Percentiles rank a stretch among this genome's conserved stretches.
These are phyloP conservation scores for Bibio marci DNA, from an alignment of 2,888 invertebrate species.

Conservation along the genomic window DNA sequence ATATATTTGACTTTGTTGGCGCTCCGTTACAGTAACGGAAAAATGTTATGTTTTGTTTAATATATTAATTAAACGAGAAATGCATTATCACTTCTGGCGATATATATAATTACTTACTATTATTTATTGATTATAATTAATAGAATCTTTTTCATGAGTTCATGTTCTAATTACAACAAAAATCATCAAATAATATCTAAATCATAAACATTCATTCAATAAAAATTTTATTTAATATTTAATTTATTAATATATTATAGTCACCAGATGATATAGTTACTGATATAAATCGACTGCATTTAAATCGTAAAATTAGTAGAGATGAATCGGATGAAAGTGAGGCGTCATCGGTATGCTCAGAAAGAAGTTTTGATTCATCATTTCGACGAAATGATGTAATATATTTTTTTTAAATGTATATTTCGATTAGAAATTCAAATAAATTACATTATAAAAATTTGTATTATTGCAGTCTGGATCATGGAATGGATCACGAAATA, in stretches of 20 bases:
- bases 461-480: slow-evolving; percentile 48
- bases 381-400: slow-evolving; percentile 65
- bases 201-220: too few relatives aligned
- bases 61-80: too few relatives aligned
- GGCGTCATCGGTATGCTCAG: slow-evolving; percentile 90
- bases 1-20: too few relatives aligned
- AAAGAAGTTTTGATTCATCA: slow-evolving; percentile 69
- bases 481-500: slow-evolving; percentile 66
- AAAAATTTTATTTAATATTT: slow-evolving; percentile 3
- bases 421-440: not conserved
- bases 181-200: too few relatives aligned
- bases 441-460: not conserved
- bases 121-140: too few relatives aligned
- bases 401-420: slow-evolving; percentile 9
- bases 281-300: slow-evolving; percentile 23
- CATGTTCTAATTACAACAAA: slow-evolving; percentile 3
- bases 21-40: too few relatives aligned
- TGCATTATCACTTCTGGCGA: too few relatives aligned
- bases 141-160: not conserved
- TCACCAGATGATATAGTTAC: slow-evolving; percentile 33
- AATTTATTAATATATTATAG: too few relatives aligned
- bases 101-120: too few relatives aligned
- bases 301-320: slow-evolving; percentile 36
- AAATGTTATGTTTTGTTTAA: too few relatives aligned
- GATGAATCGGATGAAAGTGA: slow-evolving; percentile 81